Evolutionary conservation across 1,140 invertebrate genomes (phyloP).

Genomic region (Euwallacea similis): DNA sequence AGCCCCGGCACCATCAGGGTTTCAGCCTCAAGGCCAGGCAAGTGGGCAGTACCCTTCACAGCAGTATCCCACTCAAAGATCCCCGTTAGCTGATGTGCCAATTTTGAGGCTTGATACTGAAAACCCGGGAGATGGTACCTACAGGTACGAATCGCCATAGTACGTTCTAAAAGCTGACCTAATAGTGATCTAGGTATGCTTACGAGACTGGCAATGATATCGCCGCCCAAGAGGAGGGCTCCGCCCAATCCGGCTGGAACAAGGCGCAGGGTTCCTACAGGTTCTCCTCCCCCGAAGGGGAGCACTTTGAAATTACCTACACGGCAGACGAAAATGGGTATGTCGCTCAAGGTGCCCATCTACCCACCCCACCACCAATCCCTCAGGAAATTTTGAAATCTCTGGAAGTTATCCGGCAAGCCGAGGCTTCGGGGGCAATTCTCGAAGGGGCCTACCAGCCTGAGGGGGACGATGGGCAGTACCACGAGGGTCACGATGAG

Average conservation of each 20-base stretch:
- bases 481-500: slow-evolving; percentile 26
- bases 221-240: slow-evolving; percentile 49
- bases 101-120: slow-evolving; percentile 33
- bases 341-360: slow-evolving; percentile 59
- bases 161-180: background rate
- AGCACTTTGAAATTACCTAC: slow-evolving; percentile 49
- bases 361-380: slow-evolving; percentile 60
- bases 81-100: slow-evolving; percentile 24
- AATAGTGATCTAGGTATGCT: slow-evolving; percentile 43
- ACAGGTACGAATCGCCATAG: slow-evolving; percentile 31
- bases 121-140: slow-evolving; percentile 37
- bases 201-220: slow-evolving; percentile 59
- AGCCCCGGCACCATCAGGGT: background rate
- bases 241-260: slow-evolving; percentile 32
- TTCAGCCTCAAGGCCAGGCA: background rate
- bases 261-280: slow-evolving; percentile 47
- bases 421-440: slow-evolving; percentile 25
- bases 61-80: slow-evolving; percentile 21
- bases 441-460: slow-evolving; percentile 26
- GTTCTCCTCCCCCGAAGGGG: slow-evolving; percentile 52
- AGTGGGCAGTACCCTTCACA: background rate
- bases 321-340: slow-evolving; percentile 72
- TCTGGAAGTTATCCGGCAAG: slow-evolving; percentile 54
- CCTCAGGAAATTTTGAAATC: slow-evolving; percentile 58
- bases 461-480: slow-evolving; percentile 28